Percentiles rank a stretch among this genome's conserved stretches.
These are phyloP conservation scores for Reticulitermes speratus DNA, from an alignment of 1,140 invertebrate genomes.

Conservation along the genomic window DNA sequence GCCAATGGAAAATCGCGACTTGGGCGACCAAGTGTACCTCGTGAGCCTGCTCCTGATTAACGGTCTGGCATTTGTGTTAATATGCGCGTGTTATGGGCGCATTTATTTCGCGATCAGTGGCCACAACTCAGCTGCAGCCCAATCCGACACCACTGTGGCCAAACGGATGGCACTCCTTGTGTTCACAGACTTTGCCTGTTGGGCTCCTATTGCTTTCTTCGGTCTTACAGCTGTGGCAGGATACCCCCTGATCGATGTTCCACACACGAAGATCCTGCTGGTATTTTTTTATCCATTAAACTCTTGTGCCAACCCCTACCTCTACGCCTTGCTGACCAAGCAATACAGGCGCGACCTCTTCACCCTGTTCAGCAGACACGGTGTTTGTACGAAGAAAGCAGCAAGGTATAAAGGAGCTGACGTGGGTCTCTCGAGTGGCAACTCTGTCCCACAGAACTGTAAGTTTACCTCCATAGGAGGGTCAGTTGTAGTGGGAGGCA, in stretches of 20 bases:
- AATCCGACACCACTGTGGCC: constrained; percentile 47
- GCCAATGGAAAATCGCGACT: constrained; percentile 65
- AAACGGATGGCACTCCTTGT: constrained; percentile 65
- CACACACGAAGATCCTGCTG: constrained; percentile 47
- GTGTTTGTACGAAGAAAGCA: not conserved
- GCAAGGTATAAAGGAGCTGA: not conserved
- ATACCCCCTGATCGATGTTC: constrained; percentile 58
- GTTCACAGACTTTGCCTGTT: constrained; percentile 64
- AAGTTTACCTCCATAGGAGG: not conserved
- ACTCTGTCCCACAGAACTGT: not conserved
- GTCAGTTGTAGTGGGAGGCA: not conserved
- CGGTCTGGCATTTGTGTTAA: constrained; percentile 53
- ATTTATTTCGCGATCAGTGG: constrained; percentile 48
- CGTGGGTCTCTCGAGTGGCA: not conserved
- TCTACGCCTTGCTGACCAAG: constrained; percentile 65
- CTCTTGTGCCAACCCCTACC: constrained; percentile 64
- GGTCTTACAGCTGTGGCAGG: constrained; percentile 60
- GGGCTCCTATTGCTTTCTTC: constrained; percentile 60
- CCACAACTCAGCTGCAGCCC: constrained; percentile 42
- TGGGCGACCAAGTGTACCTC: constrained; percentile 60
- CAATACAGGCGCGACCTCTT: constrained; percentile 60
- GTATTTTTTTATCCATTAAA: constrained; percentile 69
- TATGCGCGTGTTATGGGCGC: constrained; percentile 54
- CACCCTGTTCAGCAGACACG: constrained; percentile 44
- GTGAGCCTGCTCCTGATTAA: constrained; percentile 52